These are phyloP conservation scores for Dryadula phaetusa DNA, from an alignment of 2,888 invertebrate species.

Conservation along the genomic window DNA sequence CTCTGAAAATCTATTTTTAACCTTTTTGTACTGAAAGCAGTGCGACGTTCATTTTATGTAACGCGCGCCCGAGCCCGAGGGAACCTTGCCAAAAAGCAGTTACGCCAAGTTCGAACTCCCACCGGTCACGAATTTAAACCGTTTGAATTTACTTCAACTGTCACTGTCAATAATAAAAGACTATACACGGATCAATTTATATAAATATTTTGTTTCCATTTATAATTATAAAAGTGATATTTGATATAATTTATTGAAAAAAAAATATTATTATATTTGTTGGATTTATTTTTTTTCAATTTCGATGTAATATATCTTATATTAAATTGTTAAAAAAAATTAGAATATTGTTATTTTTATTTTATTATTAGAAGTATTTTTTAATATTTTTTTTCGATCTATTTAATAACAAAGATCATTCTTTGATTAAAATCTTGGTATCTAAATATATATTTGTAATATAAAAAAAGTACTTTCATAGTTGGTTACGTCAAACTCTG, in stretches of 20 bases:
- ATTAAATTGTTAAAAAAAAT: too few relatives aligned
- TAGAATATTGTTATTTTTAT: too few relatives aligned
- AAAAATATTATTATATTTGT: too few relatives aligned
- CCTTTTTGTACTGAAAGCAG: conserved; percentile 69
- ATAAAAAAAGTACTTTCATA: background rate
- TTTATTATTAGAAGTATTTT: too few relatives aligned
- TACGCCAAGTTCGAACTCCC: conserved; percentile 57
- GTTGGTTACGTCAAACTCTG: background rate
- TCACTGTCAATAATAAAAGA: conserved; percentile 50
- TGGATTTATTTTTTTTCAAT: too few relatives aligned
- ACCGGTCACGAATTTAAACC: conserved; percentile 57
- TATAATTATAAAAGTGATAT: too few relatives aligned
- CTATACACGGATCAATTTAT: conserved; percentile 19
- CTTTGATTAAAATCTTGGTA: too few relatives aligned
- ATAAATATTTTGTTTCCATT: background rate
- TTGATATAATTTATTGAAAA: too few relatives aligned
- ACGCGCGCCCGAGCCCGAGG: conserved; percentile 66
- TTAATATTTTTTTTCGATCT: too few relatives aligned
- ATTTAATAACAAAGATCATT: too few relatives aligned
- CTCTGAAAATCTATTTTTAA: conserved; percentile 79
- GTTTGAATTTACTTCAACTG: conserved; percentile 75
- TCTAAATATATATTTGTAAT: background rate
- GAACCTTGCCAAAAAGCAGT: conserved; percentile 79
- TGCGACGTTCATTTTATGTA: conserved; percentile 75
- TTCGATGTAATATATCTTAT: too few relatives aligned